A percentile compares a stretch with the other conserved stretches of the same genome.
Conservation (phyloP, 2,113 vertebrate genomes). For the Sander vitreus region DNA sequence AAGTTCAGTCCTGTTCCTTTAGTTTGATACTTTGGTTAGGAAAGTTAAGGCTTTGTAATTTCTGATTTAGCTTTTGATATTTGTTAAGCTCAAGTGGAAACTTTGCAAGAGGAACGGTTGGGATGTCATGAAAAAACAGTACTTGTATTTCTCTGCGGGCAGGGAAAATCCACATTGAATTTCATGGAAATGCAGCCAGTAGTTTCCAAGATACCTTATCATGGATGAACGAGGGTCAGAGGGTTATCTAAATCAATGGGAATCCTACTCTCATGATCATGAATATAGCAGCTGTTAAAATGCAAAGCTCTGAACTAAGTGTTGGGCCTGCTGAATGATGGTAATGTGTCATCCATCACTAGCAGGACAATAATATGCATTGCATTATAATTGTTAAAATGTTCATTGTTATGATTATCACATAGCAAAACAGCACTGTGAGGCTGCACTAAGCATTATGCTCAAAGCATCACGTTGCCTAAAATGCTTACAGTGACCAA, state of each 20-base stretch:
- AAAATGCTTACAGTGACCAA: not conserved
- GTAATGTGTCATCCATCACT: not conserved
- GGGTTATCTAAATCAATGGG: not conserved
- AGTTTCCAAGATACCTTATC: not conserved
- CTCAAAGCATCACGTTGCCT: no score
- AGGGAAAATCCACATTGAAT: not conserved
- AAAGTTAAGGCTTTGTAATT: not conserved
- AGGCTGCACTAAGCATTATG: not conserved
- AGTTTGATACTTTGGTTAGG: not conserved
- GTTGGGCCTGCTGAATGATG: not conserved
- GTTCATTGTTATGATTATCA: not conserved
- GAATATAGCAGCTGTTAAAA: not conserved
- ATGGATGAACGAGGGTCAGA: not conserved
- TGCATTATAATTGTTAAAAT: not conserved
- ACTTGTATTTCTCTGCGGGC: not conserved
- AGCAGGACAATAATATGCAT: not conserved
- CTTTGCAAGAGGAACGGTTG: not conserved
- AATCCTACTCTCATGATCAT: not conserved
- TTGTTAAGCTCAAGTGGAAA: not conserved
- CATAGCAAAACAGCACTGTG: not conserved
- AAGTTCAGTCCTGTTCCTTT: slow-evolving; percentile 57
- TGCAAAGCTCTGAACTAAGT: not conserved
- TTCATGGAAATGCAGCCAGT: not conserved
- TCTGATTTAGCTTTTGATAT: slow-evolving; percentile 12
- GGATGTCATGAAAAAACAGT: not conserved